Evolutionary conservation across 2,888 invertebrate species (phyloP), one percentile per base, ranked within the genome.

Genomic region (Drosophila subsilvestris): DNA sequence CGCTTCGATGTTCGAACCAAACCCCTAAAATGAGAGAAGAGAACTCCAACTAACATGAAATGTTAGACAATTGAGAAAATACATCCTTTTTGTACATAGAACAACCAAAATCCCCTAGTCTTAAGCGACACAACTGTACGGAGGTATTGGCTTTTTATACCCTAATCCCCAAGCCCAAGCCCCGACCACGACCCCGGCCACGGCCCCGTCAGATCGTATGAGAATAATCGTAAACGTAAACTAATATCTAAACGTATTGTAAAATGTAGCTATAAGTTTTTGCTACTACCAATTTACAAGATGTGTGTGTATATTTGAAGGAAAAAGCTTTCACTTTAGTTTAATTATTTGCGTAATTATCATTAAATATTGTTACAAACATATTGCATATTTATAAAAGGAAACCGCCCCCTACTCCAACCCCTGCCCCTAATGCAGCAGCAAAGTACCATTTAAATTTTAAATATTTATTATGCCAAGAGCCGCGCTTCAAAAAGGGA

Each of bases 251-350:
- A 67, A 42, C 20, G 66, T 68, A 81, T 62, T 86, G 82, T 82
- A 82, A 86, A 82, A 82, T 76, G 83, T 85, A 86, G 84, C 79
- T 72, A 47, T 85, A 85, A 86, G 85, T 62, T 84, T 86, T 86
- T 86, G 88, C 85, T 86, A 88, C 88, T 86, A 86, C 85, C 87
- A 79, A 84, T 86, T 86, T 85, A 88, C 88, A 85, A 73, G 60
- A 66, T 50, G 76, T 37, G 67, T 81, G 82, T 82, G 82, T 83
- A 87, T 85, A 88, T 87, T 84, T 82, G 76, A 84, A 76, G 86
- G 80, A 84, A 74, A 83, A 84, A 84, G 83, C 83, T 84, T 84
- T 84, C 83, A 88, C 88, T 88, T 84, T 88, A 84, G 83, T 84
- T 84, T 86, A 87, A 87, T 84, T 84, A 84, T 84, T 84, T 84